Conservation (phyloP, 2,888 invertebrate genomes). For the Fissipunctia ypsillon region DNA sequence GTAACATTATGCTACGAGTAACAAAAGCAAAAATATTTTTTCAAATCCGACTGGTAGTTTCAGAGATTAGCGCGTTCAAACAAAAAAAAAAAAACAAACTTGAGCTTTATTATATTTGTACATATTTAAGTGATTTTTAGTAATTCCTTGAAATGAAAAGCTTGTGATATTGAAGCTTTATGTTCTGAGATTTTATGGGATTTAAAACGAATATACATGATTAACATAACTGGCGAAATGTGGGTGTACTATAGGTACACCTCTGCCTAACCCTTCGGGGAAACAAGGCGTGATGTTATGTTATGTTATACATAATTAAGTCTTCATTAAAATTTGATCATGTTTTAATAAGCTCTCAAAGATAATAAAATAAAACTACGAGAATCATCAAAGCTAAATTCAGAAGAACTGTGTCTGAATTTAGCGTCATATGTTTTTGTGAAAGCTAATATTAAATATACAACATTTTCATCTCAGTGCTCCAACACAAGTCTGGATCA, state of each 20-base stretch:
- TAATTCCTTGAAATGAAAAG: conserved; percentile 12
- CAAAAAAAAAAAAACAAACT: no score
- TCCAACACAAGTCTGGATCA: neutral
- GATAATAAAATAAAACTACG: neutral
- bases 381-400: neutral
- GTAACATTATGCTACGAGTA: no score
- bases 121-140: neutral
- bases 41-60: no score
- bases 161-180: conserved; percentile 1
- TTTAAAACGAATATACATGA: neutral
- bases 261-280: no score
- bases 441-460: neutral
- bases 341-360: neutral
- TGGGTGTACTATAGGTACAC: no score
- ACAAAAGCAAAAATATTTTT: no score
- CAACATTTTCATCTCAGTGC: neutral
- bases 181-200: conserved; percentile 10
- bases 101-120: no score
- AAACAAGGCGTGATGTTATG: no score
- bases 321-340: conserved; percentile 5
- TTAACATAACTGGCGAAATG: no score
- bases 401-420: neutral
- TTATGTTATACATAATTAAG: neutral
- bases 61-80: no score
- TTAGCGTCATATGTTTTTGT: neutral